These are phyloP conservation scores for Trichogramma pretiosum DNA, from an alignment of 1,140 invertebrate genomes.

Conservation along the genomic window DNA sequence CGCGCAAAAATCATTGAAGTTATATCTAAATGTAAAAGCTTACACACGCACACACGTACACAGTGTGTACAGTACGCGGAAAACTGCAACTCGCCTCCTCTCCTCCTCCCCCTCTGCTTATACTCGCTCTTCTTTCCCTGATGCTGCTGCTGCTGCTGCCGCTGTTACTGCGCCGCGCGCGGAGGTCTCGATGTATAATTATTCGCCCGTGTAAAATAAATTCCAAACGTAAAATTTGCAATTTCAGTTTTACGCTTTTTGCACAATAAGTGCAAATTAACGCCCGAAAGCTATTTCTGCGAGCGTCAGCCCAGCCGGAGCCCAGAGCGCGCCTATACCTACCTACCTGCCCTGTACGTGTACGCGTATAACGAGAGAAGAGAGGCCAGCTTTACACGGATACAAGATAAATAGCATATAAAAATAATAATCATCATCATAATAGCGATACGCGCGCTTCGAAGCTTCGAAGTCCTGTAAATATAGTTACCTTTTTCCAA, in stretches of 20 bases:
- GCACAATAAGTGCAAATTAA: slow-evolving; percentile 22
- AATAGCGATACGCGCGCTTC: not conserved
- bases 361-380: not conserved
- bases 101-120: no score
- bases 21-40: slow-evolving; percentile 22
- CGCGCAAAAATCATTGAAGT: not conserved
- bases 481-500: no score
- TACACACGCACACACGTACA: slow-evolving; percentile 12
- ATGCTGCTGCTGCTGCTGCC: no score
- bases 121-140: no score
- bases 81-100: no score
- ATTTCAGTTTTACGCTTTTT: slow-evolving; percentile 22
- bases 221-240: slow-evolving; percentile 20
- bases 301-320: no score
- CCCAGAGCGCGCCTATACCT: no score
- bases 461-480: no score
- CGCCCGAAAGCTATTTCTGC: slow-evolving; percentile 16
- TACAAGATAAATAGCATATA: slow-evolving; percentile 19
- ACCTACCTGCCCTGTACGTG: not conserved
- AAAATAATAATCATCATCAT: slow-evolving; percentile 7
- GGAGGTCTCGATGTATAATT: no score
- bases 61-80: no score
- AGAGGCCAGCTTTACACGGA: not conserved
- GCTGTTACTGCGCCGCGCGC: no score
- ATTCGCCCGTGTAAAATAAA: slow-evolving; percentile 21